A percentile compares a stretch with the other conserved stretches of the same genome.
phyloP scores from a whole-genome alignment of 2,888 invertebrate genomes.

The Orgyia antiqua region DNA sequence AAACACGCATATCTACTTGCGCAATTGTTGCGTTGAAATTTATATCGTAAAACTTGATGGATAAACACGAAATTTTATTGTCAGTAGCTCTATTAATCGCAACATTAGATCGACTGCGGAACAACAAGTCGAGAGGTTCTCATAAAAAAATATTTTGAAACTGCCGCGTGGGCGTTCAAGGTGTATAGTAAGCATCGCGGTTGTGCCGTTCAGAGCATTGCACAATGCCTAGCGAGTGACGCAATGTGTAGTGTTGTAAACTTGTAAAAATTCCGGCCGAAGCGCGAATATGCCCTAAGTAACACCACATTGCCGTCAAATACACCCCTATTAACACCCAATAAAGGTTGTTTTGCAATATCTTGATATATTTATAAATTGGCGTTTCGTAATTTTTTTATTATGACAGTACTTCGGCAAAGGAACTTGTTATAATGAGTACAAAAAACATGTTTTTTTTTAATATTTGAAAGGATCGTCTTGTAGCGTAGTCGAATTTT shows the following conservation, averaged over 20 bases:
- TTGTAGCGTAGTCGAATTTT: too few species aligned
- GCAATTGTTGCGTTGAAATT: neutral
- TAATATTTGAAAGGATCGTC: too few species aligned
- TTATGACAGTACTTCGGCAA: too few species aligned
- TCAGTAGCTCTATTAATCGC: slow-evolving; percentile 7
- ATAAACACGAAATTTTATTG: slow-evolving; percentile 20
- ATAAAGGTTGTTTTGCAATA: slow-evolving; percentile 4
- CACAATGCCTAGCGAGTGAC: slow-evolving; percentile 25
- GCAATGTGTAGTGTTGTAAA: slow-evolving; percentile 32
- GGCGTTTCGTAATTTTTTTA: slow-evolving; percentile 3
- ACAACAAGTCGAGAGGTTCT: slow-evolving; percentile 23
- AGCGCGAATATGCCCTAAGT: slow-evolving; percentile 12
- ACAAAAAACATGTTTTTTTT: too few species aligned
- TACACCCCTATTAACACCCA: slow-evolving; percentile 4
- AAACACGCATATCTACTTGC: too few species aligned
- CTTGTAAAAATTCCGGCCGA: slow-evolving; percentile 26
- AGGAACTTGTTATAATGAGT: too few species aligned
- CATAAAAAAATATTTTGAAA: slow-evolving; percentile 30
- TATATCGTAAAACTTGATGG: slow-evolving; percentile 14
- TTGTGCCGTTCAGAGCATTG: slow-evolving; percentile 22
- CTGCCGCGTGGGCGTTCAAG: slow-evolving; percentile 31
- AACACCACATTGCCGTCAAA: neutral
- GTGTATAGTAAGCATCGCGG: slow-evolving; percentile 27
- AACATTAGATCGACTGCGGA: slow-evolving; percentile 22
- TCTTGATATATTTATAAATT: neutral